Percentiles rank a stretch among this genome's conserved stretches.
Conservation (phyloP, 1,140 invertebrate genomes). For the Hermatobates lingyangjiaoensis region DNA sequence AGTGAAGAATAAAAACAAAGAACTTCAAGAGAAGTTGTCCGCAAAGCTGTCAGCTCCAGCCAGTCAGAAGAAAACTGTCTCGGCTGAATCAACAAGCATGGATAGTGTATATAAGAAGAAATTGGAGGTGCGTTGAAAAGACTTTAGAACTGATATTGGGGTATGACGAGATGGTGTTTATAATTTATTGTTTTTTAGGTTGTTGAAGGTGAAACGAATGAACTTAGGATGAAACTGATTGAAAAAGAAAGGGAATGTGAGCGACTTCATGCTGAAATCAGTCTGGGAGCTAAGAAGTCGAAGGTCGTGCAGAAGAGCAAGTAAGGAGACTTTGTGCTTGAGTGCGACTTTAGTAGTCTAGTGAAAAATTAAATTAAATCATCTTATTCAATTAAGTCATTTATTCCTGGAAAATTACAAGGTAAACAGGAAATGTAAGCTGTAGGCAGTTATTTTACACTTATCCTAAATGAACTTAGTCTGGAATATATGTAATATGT, state of each 20-base stretch:
- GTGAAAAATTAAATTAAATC: too few relatives aligned
- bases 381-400: too few relatives aligned
- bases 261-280: slow-evolving; percentile 47
- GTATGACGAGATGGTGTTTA: too few relatives aligned
- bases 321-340: too few relatives aligned
- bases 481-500: too few relatives aligned
- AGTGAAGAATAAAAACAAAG: slow-evolving; percentile 51
- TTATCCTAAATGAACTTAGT: too few relatives aligned
- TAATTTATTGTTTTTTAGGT: slow-evolving; percentile 21
- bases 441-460: too few relatives aligned
- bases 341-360: too few relatives aligned
- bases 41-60: slow-evolving; percentile 14
- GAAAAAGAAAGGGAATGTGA: slow-evolving; percentile 70
- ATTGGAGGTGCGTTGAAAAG: slow-evolving; percentile 43
- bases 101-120: slow-evolving; percentile 39
- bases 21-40: slow-evolving; percentile 47
- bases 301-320: slow-evolving; percentile 39
- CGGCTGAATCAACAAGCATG: slow-evolving; percentile 23
- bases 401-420: too few relatives aligned
- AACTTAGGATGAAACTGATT: slow-evolving; percentile 52
- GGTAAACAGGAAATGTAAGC: too few relatives aligned
- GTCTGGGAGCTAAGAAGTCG: slow-evolving; percentile 36
- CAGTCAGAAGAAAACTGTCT: too few relatives aligned
- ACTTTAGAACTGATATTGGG: too few relatives aligned
- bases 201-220: slow-evolving; percentile 46